These are phyloP conservation scores for Limonius californicus DNA, from an alignment of 1,140 invertebrate species.

Conservation along the genomic window DNA sequence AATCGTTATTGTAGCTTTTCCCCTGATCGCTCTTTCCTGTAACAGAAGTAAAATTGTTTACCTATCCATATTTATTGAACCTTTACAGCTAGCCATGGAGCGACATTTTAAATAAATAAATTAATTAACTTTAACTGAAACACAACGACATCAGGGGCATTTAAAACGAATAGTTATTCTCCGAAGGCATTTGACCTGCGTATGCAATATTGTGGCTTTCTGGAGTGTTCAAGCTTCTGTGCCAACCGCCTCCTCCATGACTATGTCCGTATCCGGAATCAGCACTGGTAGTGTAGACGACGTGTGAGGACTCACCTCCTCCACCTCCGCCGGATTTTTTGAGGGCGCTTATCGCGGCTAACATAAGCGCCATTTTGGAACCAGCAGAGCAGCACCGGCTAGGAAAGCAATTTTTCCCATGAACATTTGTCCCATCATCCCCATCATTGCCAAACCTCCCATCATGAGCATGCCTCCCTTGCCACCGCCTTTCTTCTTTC, in stretches of 20 bases:
- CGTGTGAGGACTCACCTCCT: constrained; percentile 53
- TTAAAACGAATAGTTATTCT: too few relatives aligned
- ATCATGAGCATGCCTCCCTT: constrained; percentile 56
- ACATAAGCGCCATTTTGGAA: constrained; percentile 63
- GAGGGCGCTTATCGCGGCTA: constrained; percentile 61
- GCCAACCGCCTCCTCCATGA: constrained; percentile 51
- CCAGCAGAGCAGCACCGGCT: constrained; percentile 62
- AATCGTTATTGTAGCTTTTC: too few relatives aligned
- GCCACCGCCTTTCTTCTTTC: constrained; percentile 45
- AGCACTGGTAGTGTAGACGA: constrained; percentile 54
- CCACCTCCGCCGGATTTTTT: constrained; percentile 57
- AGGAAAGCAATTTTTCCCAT: constrained; percentile 65
- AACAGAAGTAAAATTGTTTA: too few relatives aligned
- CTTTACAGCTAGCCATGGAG: too few relatives aligned
- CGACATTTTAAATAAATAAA: too few relatives aligned
- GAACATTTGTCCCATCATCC: constrained; percentile 62
- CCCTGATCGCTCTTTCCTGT: too few relatives aligned
- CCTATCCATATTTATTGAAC: too few relatives aligned
- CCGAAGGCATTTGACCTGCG: not conserved
- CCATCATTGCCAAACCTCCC: constrained; percentile 60
- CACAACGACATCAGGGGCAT: too few relatives aligned
- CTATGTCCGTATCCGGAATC: constrained; percentile 43
- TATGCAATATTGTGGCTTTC: not conserved
- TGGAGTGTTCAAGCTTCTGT: constrained; percentile 48
- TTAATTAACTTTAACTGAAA: too few relatives aligned